Conservation (phyloP, 2,797 vertebrate species). For the Myotis findleyi region DNA sequence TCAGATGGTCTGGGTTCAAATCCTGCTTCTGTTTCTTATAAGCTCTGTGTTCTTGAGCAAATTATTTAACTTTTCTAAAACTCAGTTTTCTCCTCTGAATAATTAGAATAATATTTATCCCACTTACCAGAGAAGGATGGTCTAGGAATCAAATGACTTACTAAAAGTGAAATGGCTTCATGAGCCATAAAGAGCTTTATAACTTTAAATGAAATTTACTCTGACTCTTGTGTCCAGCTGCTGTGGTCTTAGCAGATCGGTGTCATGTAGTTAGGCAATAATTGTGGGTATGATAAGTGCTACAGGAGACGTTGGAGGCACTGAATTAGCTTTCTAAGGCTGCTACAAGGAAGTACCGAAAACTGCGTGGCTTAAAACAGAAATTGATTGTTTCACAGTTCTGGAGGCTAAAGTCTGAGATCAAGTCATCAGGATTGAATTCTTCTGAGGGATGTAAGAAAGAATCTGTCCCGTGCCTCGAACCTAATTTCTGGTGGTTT, state of each 20-base stretch:
- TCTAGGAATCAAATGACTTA: background rate
- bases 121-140: background rate
- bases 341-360: background rate
- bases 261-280: background rate
- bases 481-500: background rate
- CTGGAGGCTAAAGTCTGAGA: background rate
- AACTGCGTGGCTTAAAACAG: background rate
- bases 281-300: background rate
- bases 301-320: background rate
- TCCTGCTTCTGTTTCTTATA: background rate
- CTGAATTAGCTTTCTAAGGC: background rate
- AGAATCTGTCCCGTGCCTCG: background rate
- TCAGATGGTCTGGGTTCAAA: background rate
- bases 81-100: background rate
- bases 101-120: background rate
- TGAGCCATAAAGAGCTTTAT: background rate
- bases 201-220: background rate
- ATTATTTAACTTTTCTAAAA: background rate
- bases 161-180: background rate
- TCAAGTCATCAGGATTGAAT: background rate
- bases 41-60: conserved; percentile 24
- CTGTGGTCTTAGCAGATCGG: background rate
- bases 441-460: background rate
- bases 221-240: background rate
- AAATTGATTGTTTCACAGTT: background rate